Evolutionary conservation across 2,888 invertebrate species (phyloP).

Genomic region (Toxonevra muliebris): DNA sequence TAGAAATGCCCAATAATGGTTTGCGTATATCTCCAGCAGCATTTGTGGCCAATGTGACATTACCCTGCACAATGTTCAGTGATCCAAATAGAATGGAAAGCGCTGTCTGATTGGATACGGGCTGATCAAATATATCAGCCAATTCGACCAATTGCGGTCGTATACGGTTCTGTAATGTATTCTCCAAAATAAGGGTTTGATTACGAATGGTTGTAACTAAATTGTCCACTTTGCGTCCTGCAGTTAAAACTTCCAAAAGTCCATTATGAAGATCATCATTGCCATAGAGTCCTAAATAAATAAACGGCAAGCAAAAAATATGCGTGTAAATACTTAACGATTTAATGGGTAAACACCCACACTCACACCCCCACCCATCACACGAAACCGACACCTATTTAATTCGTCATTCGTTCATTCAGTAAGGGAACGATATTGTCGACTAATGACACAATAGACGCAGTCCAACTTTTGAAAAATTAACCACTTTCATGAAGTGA

Average conservation of each 20-base stretch:
- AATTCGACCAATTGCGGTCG: constrained; percentile 76
- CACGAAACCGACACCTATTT: too few relatives aligned
- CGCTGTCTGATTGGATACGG: constrained; percentile 80
- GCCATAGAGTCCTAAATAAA: constrained; percentile 77
- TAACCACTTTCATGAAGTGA: too few relatives aligned
- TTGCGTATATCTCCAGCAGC: constrained; percentile 80
- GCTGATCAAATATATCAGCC: constrained; percentile 80
- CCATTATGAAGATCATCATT: constrained; percentile 95
- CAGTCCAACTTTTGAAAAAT: too few relatives aligned
- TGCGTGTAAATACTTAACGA: background rate
- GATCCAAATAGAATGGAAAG: constrained; percentile 76
- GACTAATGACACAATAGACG: too few relatives aligned
- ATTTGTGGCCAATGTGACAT: constrained; percentile 78
- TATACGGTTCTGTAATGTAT: constrained; percentile 76
- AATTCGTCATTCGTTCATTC: too few relatives aligned
- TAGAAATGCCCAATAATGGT: constrained; percentile 76
- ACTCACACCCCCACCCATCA: background rate
- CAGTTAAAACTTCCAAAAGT: constrained; percentile 80
- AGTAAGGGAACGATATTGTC: too few relatives aligned
- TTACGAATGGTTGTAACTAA: constrained; percentile 82
- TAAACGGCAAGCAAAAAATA: background rate
- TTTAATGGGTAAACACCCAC: background rate
- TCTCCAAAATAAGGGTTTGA: constrained; percentile 82
- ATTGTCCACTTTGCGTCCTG: constrained; percentile 83
- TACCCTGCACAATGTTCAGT: constrained; percentile 75